Base-by-base conservation (phyloP, 2,888 invertebrate genomes). In the Ophion ellenae region DNA sequence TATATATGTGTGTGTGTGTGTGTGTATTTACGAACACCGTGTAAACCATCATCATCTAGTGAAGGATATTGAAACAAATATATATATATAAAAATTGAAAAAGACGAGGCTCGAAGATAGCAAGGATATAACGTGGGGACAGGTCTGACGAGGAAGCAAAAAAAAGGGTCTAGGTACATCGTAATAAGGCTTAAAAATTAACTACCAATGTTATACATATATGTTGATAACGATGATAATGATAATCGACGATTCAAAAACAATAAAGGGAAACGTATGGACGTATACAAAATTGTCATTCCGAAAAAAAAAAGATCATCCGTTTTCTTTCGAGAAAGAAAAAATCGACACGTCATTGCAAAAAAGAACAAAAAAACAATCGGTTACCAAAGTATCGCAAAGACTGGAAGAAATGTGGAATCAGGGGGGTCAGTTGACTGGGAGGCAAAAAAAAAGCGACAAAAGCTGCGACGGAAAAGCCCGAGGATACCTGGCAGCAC, bases 141-240 rank as follows among this genome's bases (percentile, higher is more conserved):
- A 20, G 78, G 59, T 66, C 45, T 47, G 53, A 66, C 47, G 17
- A 76, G 85, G 73, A 70, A 84, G 87, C 85, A 88, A 84, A 89
- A 89, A 82, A 88, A 76, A 74, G 67, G 86, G 86, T 84, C 75
- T 89, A 89, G 90, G 87, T 90, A 90, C 87, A 89, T 90, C 91
- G 88, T 20, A 7, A n/a, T 92, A 91, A 92, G 90, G 91, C 91
- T 92, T 91, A 88, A 90, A 86, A 90, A 91, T 92, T 91, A 92
- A 91, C 90, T 91, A 92, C 92, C 89, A 88, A 92, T 93, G 92
- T 92, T 92, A 92, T 91, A 89, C 86, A 91, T 91, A 92, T 91
- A 92, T 92, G 91, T 93, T 93, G 92, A 92, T 91, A 91, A 91
- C 91, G 91, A 90, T 89, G 90, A 89, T 90, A 87, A 90, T 89